Evolutionary conservation across 2,113 vertebrate species (phyloP), one percentile per base, ranked within the genome.

Genomic region (Hipposideros armiger): DNA sequence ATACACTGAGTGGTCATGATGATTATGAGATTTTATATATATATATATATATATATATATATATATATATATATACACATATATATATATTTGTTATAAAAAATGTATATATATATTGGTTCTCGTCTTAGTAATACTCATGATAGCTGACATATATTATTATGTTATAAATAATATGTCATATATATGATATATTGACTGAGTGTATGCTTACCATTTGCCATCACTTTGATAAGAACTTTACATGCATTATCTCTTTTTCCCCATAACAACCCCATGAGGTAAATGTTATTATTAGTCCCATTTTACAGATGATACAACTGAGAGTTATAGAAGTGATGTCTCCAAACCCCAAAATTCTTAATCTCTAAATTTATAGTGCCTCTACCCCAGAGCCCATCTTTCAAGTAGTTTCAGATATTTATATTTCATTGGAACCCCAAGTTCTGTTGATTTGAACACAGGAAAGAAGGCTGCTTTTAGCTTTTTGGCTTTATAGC

Each of bases 241-340:
- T 67, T 32, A 19, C 19, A 7, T 11, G 1, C 14, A 78, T 58
- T 58, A 54, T 76, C 42, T 80, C 67, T 72, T 86, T 88, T 96
- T 77, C 15, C 9, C 40, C 47, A 1, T 45, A 74, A n/a, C 15
- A 78, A 50, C 15, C 4, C 7, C 0, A 15, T 52, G 28, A 94
- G 17, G 7, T 74, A 14, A 69, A 36, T 87, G 76, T 78, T 64
- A 82, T 56, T 74, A 30, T 45, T 30, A 66, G n/a, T 72, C 77
- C 64, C 86, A 93, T 83, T 83, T 87, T 78, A 66, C 14, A 86
- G 81, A 70, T 90, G 45, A 15, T n/a, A 58, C 82, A 66, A 56
- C 50, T 67, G 20, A 66, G 50, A 30, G 0, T 58, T 56, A 70
- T 32, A 22, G 16, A 82, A 62, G 56, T 32, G 66, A 56, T 11